A percentile compares a stretch with the other conserved stretches of the same genome.
Evolutionary conservation across 2,888 invertebrate genomes (phyloP).

Genomic region (Eurytoma adleriae): DNA sequence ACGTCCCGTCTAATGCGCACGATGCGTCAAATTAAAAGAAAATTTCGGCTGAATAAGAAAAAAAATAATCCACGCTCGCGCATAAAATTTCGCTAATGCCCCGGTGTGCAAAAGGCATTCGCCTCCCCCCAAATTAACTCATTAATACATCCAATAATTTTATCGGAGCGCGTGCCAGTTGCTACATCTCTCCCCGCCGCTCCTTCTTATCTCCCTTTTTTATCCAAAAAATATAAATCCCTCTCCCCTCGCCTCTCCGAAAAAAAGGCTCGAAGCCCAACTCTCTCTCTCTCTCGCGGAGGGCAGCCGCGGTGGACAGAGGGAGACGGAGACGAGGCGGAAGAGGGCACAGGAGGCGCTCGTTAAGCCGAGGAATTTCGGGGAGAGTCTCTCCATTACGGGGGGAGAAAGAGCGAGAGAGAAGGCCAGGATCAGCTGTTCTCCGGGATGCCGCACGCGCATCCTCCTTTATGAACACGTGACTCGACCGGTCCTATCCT

Average conservation of each 20-base stretch:
- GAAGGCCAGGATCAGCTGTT: conserved; percentile 51
- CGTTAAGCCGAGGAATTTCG: conserved; percentile 45
- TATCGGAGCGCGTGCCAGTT: conserved; percentile 38
- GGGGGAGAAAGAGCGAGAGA: too few species aligned
- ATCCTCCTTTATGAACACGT: conserved; percentile 9
- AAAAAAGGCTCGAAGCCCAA: neutral
- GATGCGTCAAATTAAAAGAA: too few species aligned
- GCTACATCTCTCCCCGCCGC: neutral
- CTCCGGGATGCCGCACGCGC: conserved; percentile 27
- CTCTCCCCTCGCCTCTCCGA: conserved; percentile 6
- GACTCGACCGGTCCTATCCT: neutral
- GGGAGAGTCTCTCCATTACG: conserved; percentile 46
- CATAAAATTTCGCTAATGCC: conserved; percentile 1
- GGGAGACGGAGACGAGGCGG: conserved; percentile 17
- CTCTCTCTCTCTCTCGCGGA: neutral
- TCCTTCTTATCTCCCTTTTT: neutral
- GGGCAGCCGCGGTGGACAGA: neutral
- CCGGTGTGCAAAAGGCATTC: neutral
- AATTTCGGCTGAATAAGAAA: too few species aligned
- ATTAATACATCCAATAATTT: conserved; percentile 40
- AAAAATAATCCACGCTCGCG: neutral
- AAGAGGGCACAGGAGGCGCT: conserved; percentile 23
- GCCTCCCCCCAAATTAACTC: conserved; percentile 26
- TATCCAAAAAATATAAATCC: neutral
- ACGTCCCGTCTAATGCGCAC: too few species aligned